These are phyloP conservation scores for Sebastes kiyomatsui DNA, from an alignment of 2,797 vertebrate genomes.

Conservation along the genomic window DNA sequence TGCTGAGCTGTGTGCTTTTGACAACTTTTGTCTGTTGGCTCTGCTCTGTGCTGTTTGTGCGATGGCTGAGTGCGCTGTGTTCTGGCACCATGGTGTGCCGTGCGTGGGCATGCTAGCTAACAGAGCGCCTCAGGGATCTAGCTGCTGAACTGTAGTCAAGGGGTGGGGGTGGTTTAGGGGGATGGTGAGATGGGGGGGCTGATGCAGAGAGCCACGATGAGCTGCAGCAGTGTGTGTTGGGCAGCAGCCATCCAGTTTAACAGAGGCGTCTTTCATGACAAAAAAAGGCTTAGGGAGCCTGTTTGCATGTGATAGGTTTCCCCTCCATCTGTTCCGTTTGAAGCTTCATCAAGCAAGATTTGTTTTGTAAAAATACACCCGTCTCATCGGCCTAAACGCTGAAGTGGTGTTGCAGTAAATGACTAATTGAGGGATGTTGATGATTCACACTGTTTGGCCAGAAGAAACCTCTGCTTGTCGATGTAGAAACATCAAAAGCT, in stretches of 20 bases:
- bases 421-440: constrained; percentile 43
- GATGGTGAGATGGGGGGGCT: neutral
- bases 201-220: constrained; percentile 39
- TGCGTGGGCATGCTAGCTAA: constrained; percentile 72
- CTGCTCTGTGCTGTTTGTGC: constrained; percentile 56
- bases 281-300: constrained; percentile 42
- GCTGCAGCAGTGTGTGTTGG: constrained; percentile 53
- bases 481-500: constrained; percentile 32
- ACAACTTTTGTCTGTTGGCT: constrained; percentile 66
- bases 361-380: constrained; percentile 29
- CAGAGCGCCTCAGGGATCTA: constrained; percentile 67
- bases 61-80: constrained; percentile 60
- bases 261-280: constrained; percentile 63
- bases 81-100: constrained; percentile 68
- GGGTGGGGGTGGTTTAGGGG: constrained; percentile 47
- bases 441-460: constrained; percentile 53
- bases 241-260: constrained; percentile 54
- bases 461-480: constrained; percentile 33
- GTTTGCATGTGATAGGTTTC: constrained; percentile 63
- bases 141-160: constrained; percentile 64
- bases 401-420: constrained; percentile 26
- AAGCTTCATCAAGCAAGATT: constrained; percentile 37
- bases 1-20: constrained; percentile 44
- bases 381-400: constrained; percentile 31
- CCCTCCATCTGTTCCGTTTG: constrained; percentile 58